phyloP scores from a whole-genome alignment of 2,797 vertebrate species.

The Orestias chungarensis region DNA sequence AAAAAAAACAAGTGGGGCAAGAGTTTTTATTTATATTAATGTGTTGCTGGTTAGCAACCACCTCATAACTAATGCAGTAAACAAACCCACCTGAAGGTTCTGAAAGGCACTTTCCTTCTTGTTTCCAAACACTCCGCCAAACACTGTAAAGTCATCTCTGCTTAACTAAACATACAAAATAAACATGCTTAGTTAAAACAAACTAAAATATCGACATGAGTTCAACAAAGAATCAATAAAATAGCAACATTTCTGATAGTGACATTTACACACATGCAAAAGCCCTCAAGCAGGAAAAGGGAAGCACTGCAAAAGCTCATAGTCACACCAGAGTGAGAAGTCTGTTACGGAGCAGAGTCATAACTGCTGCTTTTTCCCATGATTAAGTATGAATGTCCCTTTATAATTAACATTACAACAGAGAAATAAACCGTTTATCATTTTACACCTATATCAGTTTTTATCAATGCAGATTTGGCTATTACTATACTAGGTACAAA shows the following conservation, averaged over 20 bases:
- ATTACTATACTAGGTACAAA: not conserved
- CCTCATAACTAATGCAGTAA: not conserved
- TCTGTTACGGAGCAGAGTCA: slow-evolving; percentile 14
- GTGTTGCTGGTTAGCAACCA: not conserved
- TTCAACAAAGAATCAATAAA: not conserved
- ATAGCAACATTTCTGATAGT: not conserved
- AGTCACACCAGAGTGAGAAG: slow-evolving; percentile 68
- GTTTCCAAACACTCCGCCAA: slow-evolving; percentile 89
- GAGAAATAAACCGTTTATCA: not conserved
- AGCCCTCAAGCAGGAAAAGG: slow-evolving; percentile 43
- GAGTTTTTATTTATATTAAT: not conserved
- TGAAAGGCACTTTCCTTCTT: slow-evolving; percentile 85
- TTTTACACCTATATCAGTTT: not conserved
- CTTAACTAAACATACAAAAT: slow-evolving; percentile 79
- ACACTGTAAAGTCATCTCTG: slow-evolving; percentile 89
- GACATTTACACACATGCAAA: not conserved
- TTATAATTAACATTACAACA: slow-evolving; percentile 16
- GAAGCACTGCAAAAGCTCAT: slow-evolving; percentile 68
- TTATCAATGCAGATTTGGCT: not conserved
- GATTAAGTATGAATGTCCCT: slow-evolving; percentile 16
- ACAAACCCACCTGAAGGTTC: slow-evolving; percentile 80
- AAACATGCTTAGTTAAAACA: not conserved
- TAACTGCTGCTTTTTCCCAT: slow-evolving; percentile 36
- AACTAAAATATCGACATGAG: not conserved
- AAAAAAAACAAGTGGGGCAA: not conserved